Evolutionary conservation across 1,140 invertebrate species (phyloP), one percentile per base, ranked within the genome.

Genomic region (Drosophila repleta): DNA sequence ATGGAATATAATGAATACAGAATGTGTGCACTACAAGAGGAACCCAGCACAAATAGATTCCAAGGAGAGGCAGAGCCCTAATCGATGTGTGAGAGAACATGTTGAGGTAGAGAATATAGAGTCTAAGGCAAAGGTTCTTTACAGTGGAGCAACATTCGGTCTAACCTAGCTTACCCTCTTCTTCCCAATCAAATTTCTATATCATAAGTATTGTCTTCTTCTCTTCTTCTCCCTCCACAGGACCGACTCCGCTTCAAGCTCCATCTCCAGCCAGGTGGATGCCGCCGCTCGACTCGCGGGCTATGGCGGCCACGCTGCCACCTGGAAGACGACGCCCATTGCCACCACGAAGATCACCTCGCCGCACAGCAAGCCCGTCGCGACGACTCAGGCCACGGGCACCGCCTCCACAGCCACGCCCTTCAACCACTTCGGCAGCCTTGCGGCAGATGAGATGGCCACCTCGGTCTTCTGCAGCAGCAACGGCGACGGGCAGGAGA

Each of bases 341-440:
- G 82, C 80, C 29, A 92, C 80, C 77, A 93, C 90, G 1, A 93
- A 93, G 75, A 93, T 92, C 73, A 93, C 91, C 53, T 92, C 93
- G 43, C 93, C 90, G 17, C 78, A 91, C 76, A 93, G 92, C 68
- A 92, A 93, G 56, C 92, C 92, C 1, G 21, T 13, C 0, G 46
- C n/a, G 0, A 10, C 51, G 13, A 37, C 15, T n/a, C 70, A 88
- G 60, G 84, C 84, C 51, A 72, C 89, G 3, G 43, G 21, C 32
- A 49, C 45, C 13, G 32, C 80, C 83, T 35, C 81, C 4, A 21
- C 85, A 24, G 32, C 71, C 7, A 57, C 70, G 48, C 58, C 79
- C 79, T 90, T 52, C 73, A 37, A 51, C 21, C 77, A 77, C 62
- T 72, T 78, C 39, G 70, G 74, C 43, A 88, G 77, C 35, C 83